A percentile compares a stretch with the other conserved stretches of the same genome.
Conservation (phyloP, 2,888 invertebrate genomes). For the Polietes domitor region DNA sequence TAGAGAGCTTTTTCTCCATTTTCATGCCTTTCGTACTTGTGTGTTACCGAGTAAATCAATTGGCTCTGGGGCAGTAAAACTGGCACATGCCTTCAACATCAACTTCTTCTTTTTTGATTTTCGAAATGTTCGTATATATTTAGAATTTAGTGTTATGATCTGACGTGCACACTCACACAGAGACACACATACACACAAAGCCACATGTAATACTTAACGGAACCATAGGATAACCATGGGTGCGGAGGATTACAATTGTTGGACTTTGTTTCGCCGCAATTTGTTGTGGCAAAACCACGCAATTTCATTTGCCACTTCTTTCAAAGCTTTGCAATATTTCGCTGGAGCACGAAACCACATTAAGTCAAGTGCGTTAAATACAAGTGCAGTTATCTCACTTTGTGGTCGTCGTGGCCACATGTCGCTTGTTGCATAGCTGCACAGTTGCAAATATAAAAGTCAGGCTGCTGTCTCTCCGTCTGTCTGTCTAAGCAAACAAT, state of each 20-base stretch:
- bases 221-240: conserved; percentile 15
- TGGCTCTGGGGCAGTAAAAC: too few relatives aligned
- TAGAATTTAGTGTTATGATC: too few relatives aligned
- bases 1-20: too few relatives aligned
- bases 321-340: not conserved
- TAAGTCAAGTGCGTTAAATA: conserved; percentile 59
- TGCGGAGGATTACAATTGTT: conserved; percentile 9
- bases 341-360: conserved; percentile 32
- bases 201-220: not conserved
- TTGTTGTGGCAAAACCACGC: not conserved
- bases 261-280: not conserved
- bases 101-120: too few relatives aligned
- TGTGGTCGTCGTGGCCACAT: conserved; percentile 41
- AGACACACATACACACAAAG: too few relatives aligned
- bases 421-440: not conserved
- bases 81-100: too few relatives aligned
- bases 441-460: conserved; percentile 14
- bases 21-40: too few relatives aligned
- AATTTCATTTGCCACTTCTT: conserved; percentile 12
- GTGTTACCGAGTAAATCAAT: too few relatives aligned
- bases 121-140: too few relatives aligned
- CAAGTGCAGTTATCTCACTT: conserved; percentile 59
- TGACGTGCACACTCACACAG: too few relatives aligned
- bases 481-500: not conserved
- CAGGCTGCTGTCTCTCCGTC: not conserved